Evolutionary conservation across 2,888 invertebrate species (phyloP).

Genomic region (Nymphalis polychloros): DNA sequence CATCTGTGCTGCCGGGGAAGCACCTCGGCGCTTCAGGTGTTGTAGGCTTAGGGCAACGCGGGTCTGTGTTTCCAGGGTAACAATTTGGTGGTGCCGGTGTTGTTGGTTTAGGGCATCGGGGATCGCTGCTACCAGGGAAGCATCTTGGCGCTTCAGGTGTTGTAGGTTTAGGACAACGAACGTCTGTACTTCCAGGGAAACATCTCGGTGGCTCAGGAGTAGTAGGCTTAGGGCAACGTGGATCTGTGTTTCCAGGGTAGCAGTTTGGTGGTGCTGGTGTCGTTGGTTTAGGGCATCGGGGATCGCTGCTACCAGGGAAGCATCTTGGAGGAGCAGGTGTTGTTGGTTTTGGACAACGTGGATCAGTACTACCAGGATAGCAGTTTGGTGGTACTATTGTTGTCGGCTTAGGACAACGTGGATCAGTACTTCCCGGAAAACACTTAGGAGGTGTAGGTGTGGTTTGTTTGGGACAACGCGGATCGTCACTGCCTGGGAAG

Average conservation of each 20-base stretch:
- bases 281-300: slow-evolving; percentile 17
- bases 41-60: slow-evolving; percentile 47
- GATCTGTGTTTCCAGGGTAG: background rate
- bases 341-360: slow-evolving; percentile 41
- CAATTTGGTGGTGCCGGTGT: too few relatives aligned
- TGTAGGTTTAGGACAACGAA: slow-evolving; percentile 41
- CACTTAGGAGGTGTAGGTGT: slow-evolving; percentile 42
- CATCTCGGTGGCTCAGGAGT: slow-evolving; percentile 44
- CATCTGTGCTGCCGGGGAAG: slow-evolving; percentile 48
- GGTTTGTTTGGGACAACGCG: slow-evolving; percentile 47
- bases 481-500: slow-evolving; percentile 54
- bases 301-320: slow-evolving; percentile 18
- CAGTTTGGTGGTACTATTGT: slow-evolving; percentile 32
- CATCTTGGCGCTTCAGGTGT: background rate
- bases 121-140: too few relatives aligned
- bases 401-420: slow-evolving; percentile 52
- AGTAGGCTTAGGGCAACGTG: background rate
- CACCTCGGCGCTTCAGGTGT: slow-evolving; percentile 42
- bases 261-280: slow-evolving; percentile 16
- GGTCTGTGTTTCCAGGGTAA: slow-evolving; percentile 39
- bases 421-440: slow-evolving; percentile 49
- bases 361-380: slow-evolving; percentile 34
- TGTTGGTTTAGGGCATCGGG: too few relatives aligned
- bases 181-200: slow-evolving; percentile 53
- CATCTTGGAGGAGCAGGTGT: slow-evolving; percentile 18